phyloP scores from a whole-genome alignment of 2,888 invertebrate genomes.

The Scaptomyza parva region DNA sequence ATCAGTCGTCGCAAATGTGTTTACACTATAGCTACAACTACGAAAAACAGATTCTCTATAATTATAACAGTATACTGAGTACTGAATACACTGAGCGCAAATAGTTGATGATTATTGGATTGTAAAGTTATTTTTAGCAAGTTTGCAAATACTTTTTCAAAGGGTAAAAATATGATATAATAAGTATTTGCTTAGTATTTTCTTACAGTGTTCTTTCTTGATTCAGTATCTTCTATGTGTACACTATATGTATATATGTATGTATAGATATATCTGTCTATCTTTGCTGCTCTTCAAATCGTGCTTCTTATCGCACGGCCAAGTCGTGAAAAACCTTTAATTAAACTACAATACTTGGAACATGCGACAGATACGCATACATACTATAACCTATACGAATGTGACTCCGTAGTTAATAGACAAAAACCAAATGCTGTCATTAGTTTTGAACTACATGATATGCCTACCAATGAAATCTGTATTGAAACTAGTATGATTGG shows the following conservation, averaged over 20 bases:
- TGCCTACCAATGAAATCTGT: constrained; percentile 6
- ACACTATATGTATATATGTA: constrained; percentile 4
- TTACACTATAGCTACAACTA: constrained; percentile 16
- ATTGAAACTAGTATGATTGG: neutral
- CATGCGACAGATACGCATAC: constrained; percentile 35
- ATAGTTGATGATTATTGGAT: neutral
- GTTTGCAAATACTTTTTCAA: no score
- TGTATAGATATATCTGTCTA: constrained; percentile 2
- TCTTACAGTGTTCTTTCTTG: constrained; percentile 13
- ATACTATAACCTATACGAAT: constrained; percentile 5
- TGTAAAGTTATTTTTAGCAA: no score
- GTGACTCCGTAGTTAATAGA: neutral
- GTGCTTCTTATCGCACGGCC: constrained; percentile 36
- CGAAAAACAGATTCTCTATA: constrained; percentile 30
- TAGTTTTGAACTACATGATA: constrained; percentile 6
- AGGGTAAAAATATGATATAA: no score
- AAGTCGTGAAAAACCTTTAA: constrained; percentile 44
- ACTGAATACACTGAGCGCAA: neutral
- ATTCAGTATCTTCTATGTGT: constrained; percentile 13
- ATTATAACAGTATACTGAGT: neutral
- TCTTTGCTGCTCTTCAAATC: constrained; percentile 44
- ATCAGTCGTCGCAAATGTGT: constrained; percentile 53
- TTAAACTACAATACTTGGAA: constrained; percentile 55
- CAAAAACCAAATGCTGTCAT: constrained; percentile 5
- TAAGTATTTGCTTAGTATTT: neutral